Evolutionary conservation across 2,888 invertebrate species (phyloP), one percentile per base, ranked within the genome.

Genomic region (Acrocyrtus sp.): DNA sequence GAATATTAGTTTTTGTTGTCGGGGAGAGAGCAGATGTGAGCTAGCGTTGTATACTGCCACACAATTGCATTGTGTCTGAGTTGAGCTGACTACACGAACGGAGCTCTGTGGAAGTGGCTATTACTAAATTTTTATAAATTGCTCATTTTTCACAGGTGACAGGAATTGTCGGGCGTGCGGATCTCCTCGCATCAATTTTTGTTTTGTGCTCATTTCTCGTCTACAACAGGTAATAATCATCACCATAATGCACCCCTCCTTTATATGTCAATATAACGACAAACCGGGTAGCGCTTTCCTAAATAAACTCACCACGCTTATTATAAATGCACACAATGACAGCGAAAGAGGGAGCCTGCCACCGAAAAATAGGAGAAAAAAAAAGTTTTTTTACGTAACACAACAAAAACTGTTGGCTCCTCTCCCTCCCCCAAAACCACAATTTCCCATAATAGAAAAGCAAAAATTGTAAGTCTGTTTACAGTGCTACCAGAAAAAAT

Each of bases 91-190:
- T 63, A 43, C 45, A 47, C n/a, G 27, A n/a, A 17, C n/a, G 17
- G 15, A 15, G 39, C n/a, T 34, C 34, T 34, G 12, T 5, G 34
- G 34, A 34, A 34, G 43, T 24, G 12, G 58, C 22, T 26, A 26
- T 26, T 51, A 34, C 34, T 34, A 34, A 34, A 34, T 34, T 34
- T 34, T 34, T 34, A 34, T 34, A 34, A 34, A 24, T 65, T 61
- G 27, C 34, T 68, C 43, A 50, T 80, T 82, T 78, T 76, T 85
- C 85, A 26, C 88, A 94, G 94, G 93, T 95, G 68, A 91, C 94
- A 1, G 94, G 93, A 67, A 90, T 94, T 70, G 95, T 95, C 0
- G 95, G 95, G 0, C 86, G 95, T 82, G 95, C 95, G 4, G 95
- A 95, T 84, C 90, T 95, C 2, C 85, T 95, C 67, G 92, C 94